These are phyloP conservation scores for Serrognathus titanus DNA, from an alignment of 2,888 invertebrate species.

Conservation along the genomic window DNA sequence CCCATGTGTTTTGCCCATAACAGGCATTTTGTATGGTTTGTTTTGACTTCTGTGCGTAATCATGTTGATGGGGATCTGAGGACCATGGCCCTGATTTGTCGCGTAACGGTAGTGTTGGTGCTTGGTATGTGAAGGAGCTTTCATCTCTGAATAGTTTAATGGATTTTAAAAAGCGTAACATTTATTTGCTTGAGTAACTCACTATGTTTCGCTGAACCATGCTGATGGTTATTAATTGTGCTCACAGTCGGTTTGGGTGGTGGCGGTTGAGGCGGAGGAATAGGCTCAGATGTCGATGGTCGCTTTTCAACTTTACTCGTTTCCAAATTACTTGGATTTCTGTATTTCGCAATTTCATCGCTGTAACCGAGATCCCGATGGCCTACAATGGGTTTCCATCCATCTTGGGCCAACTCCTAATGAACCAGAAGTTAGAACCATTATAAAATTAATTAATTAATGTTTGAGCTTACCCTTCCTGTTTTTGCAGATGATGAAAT, in stretches of 20 bases:
- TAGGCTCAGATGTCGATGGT: neutral
- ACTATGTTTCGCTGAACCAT: slow-evolving; percentile 12
- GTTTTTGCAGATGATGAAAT: slow-evolving; percentile 14
- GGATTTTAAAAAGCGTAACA: neutral
- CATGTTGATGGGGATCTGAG: slow-evolving; percentile 5
- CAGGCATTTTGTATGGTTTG: slow-evolving; percentile 43
- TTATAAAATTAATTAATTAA: neutral
- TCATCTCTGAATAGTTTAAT: slow-evolving; percentile 17
- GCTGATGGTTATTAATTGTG: slow-evolving; percentile 11
- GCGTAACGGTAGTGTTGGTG: slow-evolving; percentile 20
- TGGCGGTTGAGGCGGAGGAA: slow-evolving; percentile 2
- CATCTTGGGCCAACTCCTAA: slow-evolving; percentile 51
- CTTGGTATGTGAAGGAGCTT: slow-evolving; percentile 25
- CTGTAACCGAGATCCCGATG: slow-evolving; percentile 22
- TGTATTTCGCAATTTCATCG: slow-evolving; percentile 36
- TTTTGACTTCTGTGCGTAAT: slow-evolving; percentile 16
- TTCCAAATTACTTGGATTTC: slow-evolving; percentile 33
- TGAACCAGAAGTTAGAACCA: neutral
- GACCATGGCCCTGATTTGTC: slow-evolving; percentile 40
- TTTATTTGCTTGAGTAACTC: neutral
- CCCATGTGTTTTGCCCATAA: slow-evolving; percentile 40
- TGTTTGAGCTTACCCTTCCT: slow-evolving; percentile 17
- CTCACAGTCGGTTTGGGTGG: slow-evolving; percentile 15
- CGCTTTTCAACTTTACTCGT: slow-evolving; percentile 22
- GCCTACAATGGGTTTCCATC: slow-evolving; percentile 61